Evolutionary conservation across 2,797 vertebrate species (phyloP).

Genomic region (Selene dorsalis): DNA sequence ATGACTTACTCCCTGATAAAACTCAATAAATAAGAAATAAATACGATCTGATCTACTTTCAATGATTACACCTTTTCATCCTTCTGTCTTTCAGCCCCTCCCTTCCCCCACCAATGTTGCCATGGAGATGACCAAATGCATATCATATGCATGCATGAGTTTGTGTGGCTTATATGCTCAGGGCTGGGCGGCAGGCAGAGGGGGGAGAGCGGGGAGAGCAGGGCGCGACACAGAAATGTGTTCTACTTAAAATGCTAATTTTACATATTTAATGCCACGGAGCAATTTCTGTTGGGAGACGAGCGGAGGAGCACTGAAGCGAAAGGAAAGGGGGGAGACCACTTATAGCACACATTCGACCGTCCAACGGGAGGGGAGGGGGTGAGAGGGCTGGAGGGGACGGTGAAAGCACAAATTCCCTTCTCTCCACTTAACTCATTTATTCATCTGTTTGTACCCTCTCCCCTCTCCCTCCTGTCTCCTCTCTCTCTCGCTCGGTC

Average conservation of each 20-base stretch:
- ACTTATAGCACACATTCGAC: conserved; percentile 74
- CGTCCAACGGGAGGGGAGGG: conserved; percentile 64
- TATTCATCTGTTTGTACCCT: conserved; percentile 78
- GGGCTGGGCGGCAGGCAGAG: conserved; percentile 71
- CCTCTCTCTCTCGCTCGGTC: conserved; percentile 32
- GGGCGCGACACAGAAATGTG: conserved; percentile 80
- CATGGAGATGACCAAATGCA: conserved; percentile 92
- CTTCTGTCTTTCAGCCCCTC: conserved; percentile 51
- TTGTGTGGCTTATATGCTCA: conserved; percentile 79
- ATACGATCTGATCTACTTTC: conserved; percentile 73
- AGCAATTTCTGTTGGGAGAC: conserved; percentile 79
- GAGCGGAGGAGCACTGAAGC: conserved; percentile 65
- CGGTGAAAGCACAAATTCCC: conserved; percentile 74
- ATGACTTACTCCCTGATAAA: conserved; percentile 79
- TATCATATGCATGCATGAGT: conserved; percentile 90
- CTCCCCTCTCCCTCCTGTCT: conserved; percentile 19
- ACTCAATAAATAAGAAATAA: conserved; percentile 81
- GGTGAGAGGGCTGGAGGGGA: neutral
- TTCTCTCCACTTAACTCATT: conserved; percentile 81
- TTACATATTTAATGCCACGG: conserved; percentile 87
- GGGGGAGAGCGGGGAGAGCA: conserved; percentile 40
- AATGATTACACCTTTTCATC: conserved; percentile 83
- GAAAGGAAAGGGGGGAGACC: conserved; percentile 65
- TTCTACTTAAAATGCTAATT: conserved; percentile 88
- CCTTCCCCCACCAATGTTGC: conserved; percentile 77